Conservation (phyloP, 2,888 invertebrate species). For the Cistogaster globosa region DNA sequence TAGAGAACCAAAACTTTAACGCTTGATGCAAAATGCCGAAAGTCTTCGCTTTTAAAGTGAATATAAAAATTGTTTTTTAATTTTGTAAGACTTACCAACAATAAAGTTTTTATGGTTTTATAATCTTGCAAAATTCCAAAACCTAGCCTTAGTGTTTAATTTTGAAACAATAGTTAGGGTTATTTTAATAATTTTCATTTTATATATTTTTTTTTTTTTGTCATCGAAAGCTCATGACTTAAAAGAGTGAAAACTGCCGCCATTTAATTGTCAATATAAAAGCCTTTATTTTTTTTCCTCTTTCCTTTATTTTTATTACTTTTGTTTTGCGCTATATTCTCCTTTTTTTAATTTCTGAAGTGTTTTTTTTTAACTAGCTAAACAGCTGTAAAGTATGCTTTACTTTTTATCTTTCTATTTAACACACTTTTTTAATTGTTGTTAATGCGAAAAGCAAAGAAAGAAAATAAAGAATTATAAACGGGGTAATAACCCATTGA, state of each 20-base stretch:
- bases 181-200: too few relatives aligned
- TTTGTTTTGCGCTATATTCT: constrained; percentile 1
- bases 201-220: too few relatives aligned
- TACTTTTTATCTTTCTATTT: not conserved
- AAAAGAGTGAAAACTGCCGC: not conserved
- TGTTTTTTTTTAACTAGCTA: constrained; percentile 11
- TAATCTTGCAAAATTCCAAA: too few relatives aligned
- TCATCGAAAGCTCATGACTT: not conserved
- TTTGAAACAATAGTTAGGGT: too few relatives aligned
- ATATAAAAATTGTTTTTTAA: too few relatives aligned
- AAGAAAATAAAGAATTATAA: not conserved
- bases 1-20: too few relatives aligned
- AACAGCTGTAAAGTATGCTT: constrained; percentile 52
- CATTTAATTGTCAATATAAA: not conserved
- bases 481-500: constrained; percentile 59
- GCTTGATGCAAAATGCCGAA: too few relatives aligned
- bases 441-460: not conserved
- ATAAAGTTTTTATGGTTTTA: too few relatives aligned
- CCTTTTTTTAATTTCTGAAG: not conserved
- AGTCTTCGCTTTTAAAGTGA: too few relatives aligned
- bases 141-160: too few relatives aligned
- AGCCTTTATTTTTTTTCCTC: not conserved
- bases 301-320: not conserved
- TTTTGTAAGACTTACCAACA: too few relatives aligned
- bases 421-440: constrained; percentile 39